Conservation (phyloP, 2,113 vertebrate genomes). For the Myiagra hebetior region DNA sequence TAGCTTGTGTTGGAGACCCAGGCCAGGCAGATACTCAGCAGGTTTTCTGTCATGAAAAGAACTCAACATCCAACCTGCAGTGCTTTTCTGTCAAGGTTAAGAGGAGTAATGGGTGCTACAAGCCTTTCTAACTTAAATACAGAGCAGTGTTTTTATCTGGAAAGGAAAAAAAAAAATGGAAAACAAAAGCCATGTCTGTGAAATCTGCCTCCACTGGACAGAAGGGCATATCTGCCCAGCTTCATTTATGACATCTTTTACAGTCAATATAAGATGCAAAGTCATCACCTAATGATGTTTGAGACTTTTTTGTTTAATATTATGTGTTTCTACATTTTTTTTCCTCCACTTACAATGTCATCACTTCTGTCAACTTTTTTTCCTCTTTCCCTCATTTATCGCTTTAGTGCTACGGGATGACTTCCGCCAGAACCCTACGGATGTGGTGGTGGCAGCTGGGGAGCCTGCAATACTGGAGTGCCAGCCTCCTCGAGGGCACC, state of each 20-base stretch:
- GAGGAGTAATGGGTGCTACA: background rate
- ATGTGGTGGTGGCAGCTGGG: constrained; percentile 93
- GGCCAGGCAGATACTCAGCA: constrained; percentile 8
- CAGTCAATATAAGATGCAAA: background rate
- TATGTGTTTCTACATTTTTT: background rate
- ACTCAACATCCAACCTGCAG: background rate
- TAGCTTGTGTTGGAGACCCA: background rate
- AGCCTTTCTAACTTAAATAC: background rate
- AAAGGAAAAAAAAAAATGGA: background rate
- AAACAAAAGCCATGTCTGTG: background rate
- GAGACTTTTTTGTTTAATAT: background rate
- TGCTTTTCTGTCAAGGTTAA: background rate
- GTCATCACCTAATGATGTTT: background rate
- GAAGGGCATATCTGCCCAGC: background rate
- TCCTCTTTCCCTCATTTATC: background rate
- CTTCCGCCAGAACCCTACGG: constrained; percentile 96
- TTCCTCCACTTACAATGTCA: background rate
- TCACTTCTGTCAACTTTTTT: background rate
- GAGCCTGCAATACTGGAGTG: constrained; percentile 97
- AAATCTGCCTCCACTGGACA: background rate
- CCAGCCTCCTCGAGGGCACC: constrained; percentile 93
- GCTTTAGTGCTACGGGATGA: constrained; percentile 90
- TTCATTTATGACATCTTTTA: background rate
- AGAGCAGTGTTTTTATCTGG: background rate
- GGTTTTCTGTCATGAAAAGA: constrained; percentile 32